phyloP scores from a whole-genome alignment of 2,797 vertebrate species.

The Hemibagrus guttatus region DNA sequence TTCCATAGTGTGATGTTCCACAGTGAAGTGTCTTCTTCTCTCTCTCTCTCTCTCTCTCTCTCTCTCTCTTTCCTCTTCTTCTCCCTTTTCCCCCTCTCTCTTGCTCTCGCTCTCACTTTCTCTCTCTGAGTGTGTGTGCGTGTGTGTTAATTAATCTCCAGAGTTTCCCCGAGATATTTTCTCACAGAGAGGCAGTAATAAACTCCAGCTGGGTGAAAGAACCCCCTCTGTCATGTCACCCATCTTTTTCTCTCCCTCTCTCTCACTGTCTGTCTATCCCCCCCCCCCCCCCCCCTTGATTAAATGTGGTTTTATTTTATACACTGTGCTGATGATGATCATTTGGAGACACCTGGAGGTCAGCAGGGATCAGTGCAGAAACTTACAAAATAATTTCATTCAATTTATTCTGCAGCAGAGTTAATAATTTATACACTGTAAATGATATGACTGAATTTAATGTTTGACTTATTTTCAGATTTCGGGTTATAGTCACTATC shows the following conservation, averaged over 20 bases:
- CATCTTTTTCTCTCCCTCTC: background rate
- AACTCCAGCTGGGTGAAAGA: conserved; percentile 36
- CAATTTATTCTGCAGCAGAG: background rate
- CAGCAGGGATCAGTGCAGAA: background rate
- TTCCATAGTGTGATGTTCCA: background rate
- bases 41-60: too few relatives aligned
- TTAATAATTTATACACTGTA: background rate
- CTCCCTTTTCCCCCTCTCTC: too few relatives aligned
- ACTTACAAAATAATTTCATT: background rate
- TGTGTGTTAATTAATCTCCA: conserved; percentile 11
- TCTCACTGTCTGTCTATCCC: too few relatives aligned
- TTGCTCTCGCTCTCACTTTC: too few relatives aligned
- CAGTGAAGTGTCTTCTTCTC: background rate
- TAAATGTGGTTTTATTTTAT: background rate
- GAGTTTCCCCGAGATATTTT: conserved; percentile 27
- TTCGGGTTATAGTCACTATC: too few relatives aligned
- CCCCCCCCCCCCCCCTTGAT: background rate
- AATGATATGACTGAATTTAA: background rate
- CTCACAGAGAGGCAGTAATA: conserved; percentile 38
- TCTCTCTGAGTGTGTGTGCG: background rate
- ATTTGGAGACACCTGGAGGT: conserved; percentile 23
- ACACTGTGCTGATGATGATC: background rate
- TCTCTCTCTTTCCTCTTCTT: too few relatives aligned
- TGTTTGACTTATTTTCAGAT: too few relatives aligned
- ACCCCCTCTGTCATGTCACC: background rate